Percentiles rank a stretch among this genome's conserved stretches.
phyloP scores from a whole-genome alignment of 2,888 invertebrate species.

The Acrocera orbiculus region DNA sequence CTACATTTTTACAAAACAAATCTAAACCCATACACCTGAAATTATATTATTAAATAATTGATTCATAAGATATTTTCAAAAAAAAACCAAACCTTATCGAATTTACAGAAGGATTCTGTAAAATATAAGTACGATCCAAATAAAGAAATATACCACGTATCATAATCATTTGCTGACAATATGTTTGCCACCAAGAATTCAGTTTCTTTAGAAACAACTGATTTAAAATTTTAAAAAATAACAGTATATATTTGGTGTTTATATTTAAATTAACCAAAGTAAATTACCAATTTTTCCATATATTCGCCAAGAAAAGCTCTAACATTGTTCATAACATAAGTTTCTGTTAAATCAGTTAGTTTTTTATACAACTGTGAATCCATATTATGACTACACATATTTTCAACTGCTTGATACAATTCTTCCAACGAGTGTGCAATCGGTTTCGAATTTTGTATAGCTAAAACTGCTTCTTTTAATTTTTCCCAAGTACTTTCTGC shows the following conservation, averaged over 20 bases:
- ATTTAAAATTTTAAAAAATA: conserved; percentile 3
- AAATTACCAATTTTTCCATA: conserved; percentile 52
- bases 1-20: conserved; percentile 83
- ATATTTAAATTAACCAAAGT: background rate
- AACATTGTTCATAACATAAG: conserved; percentile 77
- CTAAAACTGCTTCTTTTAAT: conserved; percentile 81
- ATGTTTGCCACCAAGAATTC: conserved; percentile 89
- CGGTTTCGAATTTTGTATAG: conserved; percentile 85
- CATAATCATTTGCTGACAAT: conserved; percentile 98
- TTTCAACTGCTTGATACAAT: conserved; percentile 91
- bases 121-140: conserved; percentile 89
- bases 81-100: conserved; percentile 91
- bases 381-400: conserved; percentile 98
- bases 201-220: conserved; percentile 84
- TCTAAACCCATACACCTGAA: conserved; percentile 92
- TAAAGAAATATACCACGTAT: conserved; percentile 96
- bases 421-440: conserved; percentile 87
- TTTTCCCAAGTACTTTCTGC: conserved; percentile 90
- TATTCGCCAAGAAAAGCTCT: conserved; percentile 80
- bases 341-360: conserved; percentile 67
- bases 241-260: too few species aligned
- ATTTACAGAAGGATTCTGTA: conserved; percentile 84
- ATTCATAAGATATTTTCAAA: too few species aligned
- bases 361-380: conserved; percentile 78
- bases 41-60: too few species aligned